These are phyloP conservation scores for Drosophila ogumai DNA, from an alignment of 1,140 invertebrate genomes.

Conservation along the genomic window DNA sequence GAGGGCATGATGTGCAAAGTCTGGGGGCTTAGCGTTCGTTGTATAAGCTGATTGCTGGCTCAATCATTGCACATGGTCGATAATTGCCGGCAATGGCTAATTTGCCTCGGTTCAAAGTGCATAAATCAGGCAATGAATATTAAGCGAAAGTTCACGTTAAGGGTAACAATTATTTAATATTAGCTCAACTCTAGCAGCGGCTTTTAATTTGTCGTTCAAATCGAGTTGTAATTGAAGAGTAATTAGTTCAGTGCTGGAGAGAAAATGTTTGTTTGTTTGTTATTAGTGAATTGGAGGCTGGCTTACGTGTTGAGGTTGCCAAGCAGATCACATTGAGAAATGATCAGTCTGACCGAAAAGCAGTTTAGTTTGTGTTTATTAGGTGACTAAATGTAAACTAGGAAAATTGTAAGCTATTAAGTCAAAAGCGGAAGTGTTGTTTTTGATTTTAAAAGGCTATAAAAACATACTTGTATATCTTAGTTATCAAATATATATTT, in stretches of 20 bases:
- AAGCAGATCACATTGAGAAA: conserved; percentile 34
- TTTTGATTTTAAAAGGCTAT: not conserved
- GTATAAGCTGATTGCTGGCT: conserved; percentile 39
- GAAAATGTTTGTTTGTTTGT: conserved; percentile 16
- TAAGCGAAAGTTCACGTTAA: conserved; percentile 31
- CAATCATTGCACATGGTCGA: conserved; percentile 32
- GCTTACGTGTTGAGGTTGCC: conserved; percentile 23
- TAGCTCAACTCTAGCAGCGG: conserved; percentile 2
- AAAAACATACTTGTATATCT: too few relatives aligned
- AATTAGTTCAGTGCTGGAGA: conserved; percentile 29
- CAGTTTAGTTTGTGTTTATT: conserved; percentile 4
- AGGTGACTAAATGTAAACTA: not conserved
- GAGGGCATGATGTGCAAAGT: conserved; percentile 55
- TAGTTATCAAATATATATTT: not conserved
- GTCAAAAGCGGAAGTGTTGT: not conserved
- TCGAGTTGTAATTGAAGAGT: conserved; percentile 21
- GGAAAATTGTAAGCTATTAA: not conserved
- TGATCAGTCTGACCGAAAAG: not conserved
- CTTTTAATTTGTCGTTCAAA: conserved; percentile 16
- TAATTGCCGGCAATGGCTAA: conserved; percentile 56
- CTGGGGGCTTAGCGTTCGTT: conserved; percentile 3
- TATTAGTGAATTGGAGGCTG: conserved; percentile 10
- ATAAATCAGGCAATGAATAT: conserved; percentile 20
- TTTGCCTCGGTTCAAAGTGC: conserved; percentile 56
- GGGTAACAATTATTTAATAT: conserved; percentile 40